A percentile compares a stretch with the other conserved stretches of the same genome.
These are phyloP conservation scores for Orestias chungarensis DNA, from an alignment of 2,797 vertebrate species.

Conservation along the genomic window DNA sequence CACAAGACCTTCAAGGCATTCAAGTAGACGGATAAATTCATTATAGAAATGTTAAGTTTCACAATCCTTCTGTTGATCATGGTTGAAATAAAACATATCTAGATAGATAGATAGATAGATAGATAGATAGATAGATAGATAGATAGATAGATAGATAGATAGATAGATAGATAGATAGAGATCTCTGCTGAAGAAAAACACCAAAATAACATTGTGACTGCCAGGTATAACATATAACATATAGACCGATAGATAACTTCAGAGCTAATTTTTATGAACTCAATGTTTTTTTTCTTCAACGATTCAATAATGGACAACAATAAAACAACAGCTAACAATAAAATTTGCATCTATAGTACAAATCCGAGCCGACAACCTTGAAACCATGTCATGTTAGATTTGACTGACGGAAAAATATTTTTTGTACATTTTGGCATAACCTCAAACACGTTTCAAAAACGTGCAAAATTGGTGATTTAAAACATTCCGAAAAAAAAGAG, in stretches of 20 bases:
- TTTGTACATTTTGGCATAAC: background rate
- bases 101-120: background rate
- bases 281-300: too few species aligned
- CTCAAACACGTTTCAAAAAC: too few species aligned
- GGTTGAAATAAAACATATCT: background rate
- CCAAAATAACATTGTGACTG: too few species aligned
- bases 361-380: too few species aligned
- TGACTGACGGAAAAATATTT: background rate
- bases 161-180: background rate
- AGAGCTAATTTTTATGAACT: too few species aligned
- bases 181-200: too few species aligned
- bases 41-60: background rate
- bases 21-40: conserved; percentile 43
- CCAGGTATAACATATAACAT: too few species aligned
- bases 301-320: too few species aligned
- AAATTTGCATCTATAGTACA: too few species aligned
- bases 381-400: background rate
- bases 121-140: background rate
- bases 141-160: background rate
- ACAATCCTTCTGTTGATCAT: background rate
- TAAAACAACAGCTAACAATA: too few species aligned
- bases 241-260: too few species aligned
- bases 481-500: background rate
- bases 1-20: conserved; percentile 14
- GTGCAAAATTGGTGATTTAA: background rate